Conservation (phyloP, 1,140 invertebrate species). For the Lepidostoma basale region DNA sequence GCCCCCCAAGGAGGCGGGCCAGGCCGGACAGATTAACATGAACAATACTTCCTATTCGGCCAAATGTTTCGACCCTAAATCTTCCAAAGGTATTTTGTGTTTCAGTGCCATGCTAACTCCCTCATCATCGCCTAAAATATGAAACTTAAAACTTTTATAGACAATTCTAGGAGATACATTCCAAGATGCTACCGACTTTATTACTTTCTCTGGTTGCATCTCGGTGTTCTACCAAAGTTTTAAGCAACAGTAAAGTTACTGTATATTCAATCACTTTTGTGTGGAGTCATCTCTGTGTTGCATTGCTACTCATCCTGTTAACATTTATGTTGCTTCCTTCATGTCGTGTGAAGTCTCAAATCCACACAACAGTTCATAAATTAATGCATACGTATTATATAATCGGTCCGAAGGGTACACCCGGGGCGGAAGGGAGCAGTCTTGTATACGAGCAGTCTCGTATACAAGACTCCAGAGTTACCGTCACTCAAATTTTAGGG, state of each 20-base stretch:
- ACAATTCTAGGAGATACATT: too few relatives aligned
- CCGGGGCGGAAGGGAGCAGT: constrained; percentile 30
- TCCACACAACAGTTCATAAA: not conserved
- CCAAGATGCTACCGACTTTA: too few relatives aligned
- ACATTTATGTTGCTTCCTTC: not conserved
- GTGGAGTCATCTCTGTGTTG: too few relatives aligned
- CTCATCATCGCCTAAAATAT: not conserved
- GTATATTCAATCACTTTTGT: too few relatives aligned
- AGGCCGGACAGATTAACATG: constrained; percentile 36
- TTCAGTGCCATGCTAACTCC: constrained; percentile 1
- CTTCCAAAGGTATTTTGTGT: not conserved
- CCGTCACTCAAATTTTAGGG: too few relatives aligned
- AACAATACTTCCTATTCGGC: constrained; percentile 40
- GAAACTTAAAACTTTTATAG: constrained; percentile 14
- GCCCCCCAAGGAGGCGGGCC: constrained; percentile 31
- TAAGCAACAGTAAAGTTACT: too few relatives aligned
- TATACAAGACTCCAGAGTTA: too few relatives aligned
- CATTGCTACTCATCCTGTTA: not conserved
- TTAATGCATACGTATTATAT: too few relatives aligned
- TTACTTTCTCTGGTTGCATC: too few relatives aligned
- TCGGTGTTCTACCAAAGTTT: too few relatives aligned
- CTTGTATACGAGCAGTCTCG: too few relatives aligned
- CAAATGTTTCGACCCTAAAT: constrained; percentile 39
- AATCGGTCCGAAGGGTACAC: constrained; percentile 29
- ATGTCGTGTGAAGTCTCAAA: not conserved